phyloP scores from a whole-genome alignment of 2,888 invertebrate species.

The Epirrita christyi region DNA sequence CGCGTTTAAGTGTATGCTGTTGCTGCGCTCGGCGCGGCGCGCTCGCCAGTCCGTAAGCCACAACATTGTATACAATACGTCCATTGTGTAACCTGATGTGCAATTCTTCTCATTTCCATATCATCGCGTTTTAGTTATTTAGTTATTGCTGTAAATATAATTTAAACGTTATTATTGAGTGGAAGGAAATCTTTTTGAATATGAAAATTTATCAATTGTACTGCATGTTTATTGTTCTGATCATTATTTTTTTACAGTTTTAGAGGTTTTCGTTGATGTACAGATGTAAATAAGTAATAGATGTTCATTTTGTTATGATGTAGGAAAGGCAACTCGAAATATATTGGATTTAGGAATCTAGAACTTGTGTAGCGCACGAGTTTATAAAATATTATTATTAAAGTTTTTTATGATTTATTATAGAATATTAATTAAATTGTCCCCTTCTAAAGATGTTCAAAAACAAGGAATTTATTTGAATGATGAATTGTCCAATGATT shows the following conservation, averaged over 20 bases:
- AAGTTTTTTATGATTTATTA: slow-evolving; percentile 26
- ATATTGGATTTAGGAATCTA: slow-evolving; percentile 28
- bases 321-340: slow-evolving; percentile 47
- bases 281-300: slow-evolving; percentile 80
- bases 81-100: slow-evolving; percentile 78
- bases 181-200: slow-evolving; percentile 60
- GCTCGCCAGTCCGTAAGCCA: slow-evolving; percentile 49
- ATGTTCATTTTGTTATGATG: slow-evolving; percentile 69
- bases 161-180: slow-evolving; percentile 70
- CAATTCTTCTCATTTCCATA: slow-evolving; percentile 83
- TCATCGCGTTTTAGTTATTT: slow-evolving; percentile 79
- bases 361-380: slow-evolving; percentile 17
- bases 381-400: slow-evolving; percentile 21
- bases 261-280: slow-evolving; percentile 80
- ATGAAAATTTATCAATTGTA: slow-evolving; percentile 72
- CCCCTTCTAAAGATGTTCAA: slow-evolving; percentile 51
- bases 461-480: slow-evolving; percentile 72
- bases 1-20: slow-evolving; percentile 12
- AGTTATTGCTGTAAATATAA: slow-evolving; percentile 81
- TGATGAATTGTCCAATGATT: slow-evolving; percentile 78
- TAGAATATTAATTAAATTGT: slow-evolving; percentile 53
- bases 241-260: slow-evolving; percentile 74
- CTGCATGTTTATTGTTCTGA: slow-evolving; percentile 76
- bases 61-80: slow-evolving; percentile 71
- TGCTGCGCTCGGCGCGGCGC: slow-evolving; percentile 36